These are phyloP conservation scores for Aphelenchoides avenae DNA, from an alignment of 1,140 invertebrate genomes.

Conservation along the genomic window DNA sequence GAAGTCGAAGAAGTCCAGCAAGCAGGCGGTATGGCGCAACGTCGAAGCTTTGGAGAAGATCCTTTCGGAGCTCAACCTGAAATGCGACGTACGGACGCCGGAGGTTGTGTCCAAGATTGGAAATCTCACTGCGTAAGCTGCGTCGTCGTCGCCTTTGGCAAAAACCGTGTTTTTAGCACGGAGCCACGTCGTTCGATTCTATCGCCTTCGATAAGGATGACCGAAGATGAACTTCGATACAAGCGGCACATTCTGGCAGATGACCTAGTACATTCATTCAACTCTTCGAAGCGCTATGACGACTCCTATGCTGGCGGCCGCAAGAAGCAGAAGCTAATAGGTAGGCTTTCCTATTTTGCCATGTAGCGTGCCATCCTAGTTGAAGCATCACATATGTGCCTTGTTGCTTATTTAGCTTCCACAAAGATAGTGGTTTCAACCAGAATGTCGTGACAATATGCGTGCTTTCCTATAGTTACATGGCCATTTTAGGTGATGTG, in stretches of 20 bases:
- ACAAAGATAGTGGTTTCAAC: constrained; percentile 1
- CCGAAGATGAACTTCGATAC: constrained; percentile 39
- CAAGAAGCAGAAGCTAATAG: constrained; percentile 51
- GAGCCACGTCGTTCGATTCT: constrained; percentile 45
- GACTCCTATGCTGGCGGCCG: background rate
- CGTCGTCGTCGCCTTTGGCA: background rate
- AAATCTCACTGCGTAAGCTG: constrained; percentile 42
- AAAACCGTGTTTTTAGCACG: constrained; percentile 26
- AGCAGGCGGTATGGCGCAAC: constrained; percentile 50
- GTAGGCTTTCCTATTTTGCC: constrained; percentile 12
- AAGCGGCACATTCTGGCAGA: constrained; percentile 41
- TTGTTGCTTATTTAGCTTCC: background rate
- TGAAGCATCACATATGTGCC: background rate
- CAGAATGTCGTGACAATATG: constrained; percentile 2
- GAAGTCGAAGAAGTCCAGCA: constrained; percentile 44
- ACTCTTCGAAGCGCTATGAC: constrained; percentile 26
- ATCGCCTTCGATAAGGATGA: constrained; percentile 45
- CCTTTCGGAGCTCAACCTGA: constrained; percentile 47
- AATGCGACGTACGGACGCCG: constrained; percentile 48
- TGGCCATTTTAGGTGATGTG: constrained; percentile 50
- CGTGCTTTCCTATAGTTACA: constrained; percentile 2
- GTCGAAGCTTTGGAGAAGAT: constrained; percentile 56
- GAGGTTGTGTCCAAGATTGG: constrained; percentile 40
- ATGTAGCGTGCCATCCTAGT: background rate
- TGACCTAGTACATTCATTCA: constrained; percentile 42